phyloP scores from a whole-genome alignment of 2,797 vertebrate species.

The Tapirus indicus region DNA sequence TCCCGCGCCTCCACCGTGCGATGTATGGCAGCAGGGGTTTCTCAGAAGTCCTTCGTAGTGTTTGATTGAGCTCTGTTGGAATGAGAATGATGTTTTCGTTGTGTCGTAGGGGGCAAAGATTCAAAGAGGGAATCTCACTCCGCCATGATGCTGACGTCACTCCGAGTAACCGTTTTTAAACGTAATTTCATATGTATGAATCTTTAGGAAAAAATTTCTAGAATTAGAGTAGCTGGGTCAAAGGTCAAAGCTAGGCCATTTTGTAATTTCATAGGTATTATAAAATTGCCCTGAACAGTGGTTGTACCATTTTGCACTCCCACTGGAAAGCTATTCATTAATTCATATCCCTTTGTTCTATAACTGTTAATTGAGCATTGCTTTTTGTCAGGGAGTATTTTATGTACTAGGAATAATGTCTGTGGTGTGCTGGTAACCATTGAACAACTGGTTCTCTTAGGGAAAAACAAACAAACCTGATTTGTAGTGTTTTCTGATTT shows the following conservation, averaged over 20 bases:
- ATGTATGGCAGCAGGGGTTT: no score
- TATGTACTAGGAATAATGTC: not conserved
- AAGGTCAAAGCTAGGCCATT: not conserved
- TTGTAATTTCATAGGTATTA: not conserved
- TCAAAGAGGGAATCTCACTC: no score
- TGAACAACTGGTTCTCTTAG: not conserved
- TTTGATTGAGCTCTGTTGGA: no score
- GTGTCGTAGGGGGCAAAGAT: no score
- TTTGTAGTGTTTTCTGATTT: no score
- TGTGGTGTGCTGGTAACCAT: not conserved
- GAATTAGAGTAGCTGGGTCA: not conserved
- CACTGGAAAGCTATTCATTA: not conserved
- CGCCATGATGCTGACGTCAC: no score
- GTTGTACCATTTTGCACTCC: not conserved
- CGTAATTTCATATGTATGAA: not conserved
- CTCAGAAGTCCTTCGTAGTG: no score
- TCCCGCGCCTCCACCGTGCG: no score
- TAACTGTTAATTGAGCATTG: not conserved
- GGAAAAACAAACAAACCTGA: no score
- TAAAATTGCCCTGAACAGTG: not conserved
- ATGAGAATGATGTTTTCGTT: no score
- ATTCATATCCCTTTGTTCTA: not conserved
- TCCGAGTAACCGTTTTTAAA: not conserved
- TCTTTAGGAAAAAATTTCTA: not conserved
- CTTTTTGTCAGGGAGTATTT: not conserved